Evolutionary conservation across 2,797 vertebrate genomes (phyloP).

Genomic region (Arremon aurantiirostris): DNA sequence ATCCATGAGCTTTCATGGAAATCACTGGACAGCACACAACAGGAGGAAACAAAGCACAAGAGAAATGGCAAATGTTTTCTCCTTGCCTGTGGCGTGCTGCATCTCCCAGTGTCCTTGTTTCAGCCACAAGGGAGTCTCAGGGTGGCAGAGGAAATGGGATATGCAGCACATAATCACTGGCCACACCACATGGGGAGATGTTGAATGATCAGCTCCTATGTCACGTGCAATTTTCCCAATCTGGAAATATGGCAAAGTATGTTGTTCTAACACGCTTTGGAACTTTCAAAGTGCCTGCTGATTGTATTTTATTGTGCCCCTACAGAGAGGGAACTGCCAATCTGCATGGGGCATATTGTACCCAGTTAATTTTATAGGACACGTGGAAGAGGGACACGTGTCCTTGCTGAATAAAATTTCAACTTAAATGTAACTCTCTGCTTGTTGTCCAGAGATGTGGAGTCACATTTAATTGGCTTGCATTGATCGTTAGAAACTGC

Average conservation of each 20-base stretch:
- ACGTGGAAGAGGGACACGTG: neutral
- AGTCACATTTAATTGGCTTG: conserved; percentile 25
- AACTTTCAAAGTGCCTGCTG: neutral
- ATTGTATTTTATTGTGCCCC: neutral
- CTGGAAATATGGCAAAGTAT: neutral
- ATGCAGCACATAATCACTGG: neutral
- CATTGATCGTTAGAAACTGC: conserved; percentile 29
- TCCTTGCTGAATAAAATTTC: neutral
- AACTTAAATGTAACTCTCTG: neutral
- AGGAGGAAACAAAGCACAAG: neutral
- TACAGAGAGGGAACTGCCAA: neutral
- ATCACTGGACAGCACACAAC: neutral
- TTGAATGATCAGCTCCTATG: neutral
- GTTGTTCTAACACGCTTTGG: neutral
- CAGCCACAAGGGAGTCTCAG: neutral
- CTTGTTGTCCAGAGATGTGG: conserved; percentile 2
- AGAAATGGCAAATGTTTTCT: neutral
- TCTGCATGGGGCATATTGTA: neutral
- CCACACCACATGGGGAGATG: neutral
- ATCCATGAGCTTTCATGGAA: neutral
- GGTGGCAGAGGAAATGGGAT: neutral
- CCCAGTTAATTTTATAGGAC: neutral
- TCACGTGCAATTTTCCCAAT: neutral
- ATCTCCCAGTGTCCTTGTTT: neutral
- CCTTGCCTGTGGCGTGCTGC: neutral